Evolutionary conservation across 2,888 invertebrate genomes (phyloP).

Genomic region (Synergus itoensis): DNA sequence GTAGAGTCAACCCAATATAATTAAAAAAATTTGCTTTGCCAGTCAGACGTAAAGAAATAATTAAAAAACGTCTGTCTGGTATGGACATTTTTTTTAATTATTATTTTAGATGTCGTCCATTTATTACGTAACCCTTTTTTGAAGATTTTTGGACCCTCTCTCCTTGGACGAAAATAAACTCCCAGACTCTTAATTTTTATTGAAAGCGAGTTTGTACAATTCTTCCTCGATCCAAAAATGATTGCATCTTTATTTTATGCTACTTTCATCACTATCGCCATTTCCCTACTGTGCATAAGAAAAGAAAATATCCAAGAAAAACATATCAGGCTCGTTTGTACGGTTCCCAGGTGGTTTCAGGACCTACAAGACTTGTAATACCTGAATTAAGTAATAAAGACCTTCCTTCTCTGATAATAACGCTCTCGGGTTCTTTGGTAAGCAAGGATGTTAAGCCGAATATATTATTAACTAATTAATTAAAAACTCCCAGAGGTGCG

Average conservation of each 20-base stretch:
- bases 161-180: neutral
- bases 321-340: neutral
- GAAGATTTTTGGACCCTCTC: too few species aligned
- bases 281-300: slow-evolving; percentile 1
- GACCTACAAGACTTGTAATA: too few species aligned
- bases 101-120: too few species aligned
- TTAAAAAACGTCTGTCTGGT: too few species aligned
- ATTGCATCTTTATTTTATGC: neutral
- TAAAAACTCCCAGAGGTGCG: neutral
- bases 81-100: too few species aligned
- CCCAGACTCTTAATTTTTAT: neutral
- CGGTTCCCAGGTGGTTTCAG: neutral
- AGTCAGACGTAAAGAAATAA: too few species aligned
- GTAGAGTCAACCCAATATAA: too few species aligned
- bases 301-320: neutral
- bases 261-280: neutral
- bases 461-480: neutral
- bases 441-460: neutral
- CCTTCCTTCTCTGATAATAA: neutral
- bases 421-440: neutral
- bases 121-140: too few species aligned
- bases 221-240: neutral
- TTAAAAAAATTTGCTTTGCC: too few species aligned
- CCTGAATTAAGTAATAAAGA: too few species aligned
- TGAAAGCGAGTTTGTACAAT: neutral